A percentile compares a stretch with the other conserved stretches of the same genome.
phyloP scores from a whole-genome alignment of 2,888 invertebrate genomes.

The Corythucha ciliata region DNA sequence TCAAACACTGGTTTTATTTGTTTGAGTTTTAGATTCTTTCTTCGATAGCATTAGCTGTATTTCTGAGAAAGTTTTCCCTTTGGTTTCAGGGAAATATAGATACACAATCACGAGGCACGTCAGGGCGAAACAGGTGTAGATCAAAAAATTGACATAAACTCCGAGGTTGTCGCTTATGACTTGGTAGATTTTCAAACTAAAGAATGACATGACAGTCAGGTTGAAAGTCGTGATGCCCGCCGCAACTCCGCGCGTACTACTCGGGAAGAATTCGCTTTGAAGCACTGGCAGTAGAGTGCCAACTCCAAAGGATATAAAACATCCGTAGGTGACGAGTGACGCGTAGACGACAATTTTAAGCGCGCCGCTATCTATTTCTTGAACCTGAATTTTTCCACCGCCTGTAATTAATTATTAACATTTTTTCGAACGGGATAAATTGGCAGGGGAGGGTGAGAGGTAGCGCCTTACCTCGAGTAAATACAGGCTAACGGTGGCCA shows the following conservation, averaged over 20 bases:
- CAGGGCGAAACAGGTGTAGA: conserved; percentile 26
- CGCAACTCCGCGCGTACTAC: conserved; percentile 52
- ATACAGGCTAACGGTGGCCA: conserved; percentile 18
- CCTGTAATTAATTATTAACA: neutral
- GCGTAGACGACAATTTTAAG: conserved; percentile 44
- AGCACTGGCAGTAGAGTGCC: conserved; percentile 50
- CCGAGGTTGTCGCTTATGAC: conserved; percentile 29
- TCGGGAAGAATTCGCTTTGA: conserved; percentile 54
- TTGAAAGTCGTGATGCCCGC: conserved; percentile 50
- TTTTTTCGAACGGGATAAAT: neutral
- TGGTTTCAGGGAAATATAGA: conserved; percentile 51
- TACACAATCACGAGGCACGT: conserved; percentile 27
- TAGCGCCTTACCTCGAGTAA: too few relatives aligned
- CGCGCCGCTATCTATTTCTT: neutral
- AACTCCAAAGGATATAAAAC: conserved; percentile 50
- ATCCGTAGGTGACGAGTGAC: conserved; percentile 50
- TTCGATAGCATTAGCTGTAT: conserved; percentile 51
- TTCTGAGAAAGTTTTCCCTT: conserved; percentile 57
- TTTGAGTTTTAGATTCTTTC: too few relatives aligned
- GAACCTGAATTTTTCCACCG: neutral
- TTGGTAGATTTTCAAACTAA: conserved; percentile 49
- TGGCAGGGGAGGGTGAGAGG: neutral
- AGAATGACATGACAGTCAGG: conserved; percentile 49
- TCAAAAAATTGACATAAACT: conserved; percentile 27
- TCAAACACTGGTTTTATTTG: too few relatives aligned